phyloP scores from a whole-genome alignment of 2,113 vertebrate genomes.

The Nycticorax nycticorax region DNA sequence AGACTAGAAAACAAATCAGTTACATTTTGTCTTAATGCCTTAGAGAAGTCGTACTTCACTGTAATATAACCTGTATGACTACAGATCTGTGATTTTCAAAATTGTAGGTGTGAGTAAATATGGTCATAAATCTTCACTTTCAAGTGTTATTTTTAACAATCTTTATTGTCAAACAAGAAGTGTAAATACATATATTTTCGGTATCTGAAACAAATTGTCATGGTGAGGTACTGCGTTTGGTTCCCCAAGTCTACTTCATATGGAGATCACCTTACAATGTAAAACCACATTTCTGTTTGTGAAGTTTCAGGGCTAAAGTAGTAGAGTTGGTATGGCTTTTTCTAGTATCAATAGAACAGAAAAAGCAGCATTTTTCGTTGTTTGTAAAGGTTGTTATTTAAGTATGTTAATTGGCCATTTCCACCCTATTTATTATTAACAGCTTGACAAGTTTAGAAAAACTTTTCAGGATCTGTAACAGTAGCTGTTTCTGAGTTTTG shows the following conservation, averaged over 20 bases:
- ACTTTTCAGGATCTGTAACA: constrained; percentile 33
- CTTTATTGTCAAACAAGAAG: not conserved
- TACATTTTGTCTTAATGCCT: not conserved
- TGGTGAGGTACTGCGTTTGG: accelerated
- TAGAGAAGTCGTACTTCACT: not conserved
- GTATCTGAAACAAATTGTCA: not conserved
- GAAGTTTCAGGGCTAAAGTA: not conserved
- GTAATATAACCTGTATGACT: not conserved
- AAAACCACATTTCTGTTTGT: not conserved
- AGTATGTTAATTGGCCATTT: constrained; percentile 58
- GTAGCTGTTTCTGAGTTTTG: constrained; percentile 17
- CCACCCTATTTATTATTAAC: constrained; percentile 54
- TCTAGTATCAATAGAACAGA: not conserved
- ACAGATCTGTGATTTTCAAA: not conserved
- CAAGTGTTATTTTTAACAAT: not conserved
- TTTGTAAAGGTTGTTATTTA: constrained; percentile 36
- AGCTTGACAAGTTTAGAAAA: constrained; percentile 53
- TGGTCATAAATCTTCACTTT: not conserved
- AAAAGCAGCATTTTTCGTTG: not conserved
- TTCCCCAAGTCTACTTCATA: not conserved
- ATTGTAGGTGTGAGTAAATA: not conserved
- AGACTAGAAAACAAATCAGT: not conserved
- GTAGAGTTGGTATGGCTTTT: not conserved
- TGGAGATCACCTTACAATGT: not conserved
- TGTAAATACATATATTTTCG: not conserved